Conservation (phyloP, 1,140 invertebrate genomes). For the Mesaphorura yosii region DNA sequence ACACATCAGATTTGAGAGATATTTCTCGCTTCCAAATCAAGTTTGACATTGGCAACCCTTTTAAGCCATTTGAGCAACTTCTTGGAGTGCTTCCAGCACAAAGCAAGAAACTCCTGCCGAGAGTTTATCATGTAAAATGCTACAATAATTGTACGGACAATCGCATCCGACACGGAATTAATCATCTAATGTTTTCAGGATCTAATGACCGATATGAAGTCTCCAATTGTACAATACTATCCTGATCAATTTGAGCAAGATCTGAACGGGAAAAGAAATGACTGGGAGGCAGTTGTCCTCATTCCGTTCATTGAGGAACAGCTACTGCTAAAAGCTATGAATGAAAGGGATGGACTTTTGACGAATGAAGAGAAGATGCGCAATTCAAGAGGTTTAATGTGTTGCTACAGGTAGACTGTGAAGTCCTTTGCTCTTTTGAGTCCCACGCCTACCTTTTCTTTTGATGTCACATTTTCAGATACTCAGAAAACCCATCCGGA, state of each 20-base stretch:
- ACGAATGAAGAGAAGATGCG: slow-evolving; percentile 57
- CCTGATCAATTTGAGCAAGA: slow-evolving; percentile 79
- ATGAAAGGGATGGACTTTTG: slow-evolving; percentile 52
- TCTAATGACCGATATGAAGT: slow-evolving; percentile 68
- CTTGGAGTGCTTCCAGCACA: slow-evolving; percentile 75
- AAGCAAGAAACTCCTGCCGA: slow-evolving; percentile 59
- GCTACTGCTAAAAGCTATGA: slow-evolving; percentile 65
- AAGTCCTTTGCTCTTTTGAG: background rate
- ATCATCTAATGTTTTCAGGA: slow-evolving; percentile 32
- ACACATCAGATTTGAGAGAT: slow-evolving; percentile 79
- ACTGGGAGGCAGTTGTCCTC: slow-evolving; percentile 95
- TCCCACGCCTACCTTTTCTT: background rate
- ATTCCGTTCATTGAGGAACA: slow-evolving; percentile 92
- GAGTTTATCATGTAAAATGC: slow-evolving; percentile 51
- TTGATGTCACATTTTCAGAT: slow-evolving; percentile 5
- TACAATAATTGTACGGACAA: slow-evolving; percentile 2
- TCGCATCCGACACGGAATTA: slow-evolving; percentile 13
- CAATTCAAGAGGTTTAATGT: slow-evolving; percentile 77
- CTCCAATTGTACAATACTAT: slow-evolving; percentile 80
- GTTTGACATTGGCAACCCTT: slow-evolving; percentile 63
- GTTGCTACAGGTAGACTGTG: slow-evolving; percentile 52
- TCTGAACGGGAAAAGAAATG: slow-evolving; percentile 84
- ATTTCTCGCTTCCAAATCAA: slow-evolving; percentile 53
- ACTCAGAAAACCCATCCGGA: slow-evolving; percentile 13
- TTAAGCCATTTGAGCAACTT: slow-evolving; percentile 88